Percentiles rank a stretch among this genome's conserved stretches.
Conservation (phyloP, 2,888 invertebrate species). For the Trissolcus japonicus region DNA sequence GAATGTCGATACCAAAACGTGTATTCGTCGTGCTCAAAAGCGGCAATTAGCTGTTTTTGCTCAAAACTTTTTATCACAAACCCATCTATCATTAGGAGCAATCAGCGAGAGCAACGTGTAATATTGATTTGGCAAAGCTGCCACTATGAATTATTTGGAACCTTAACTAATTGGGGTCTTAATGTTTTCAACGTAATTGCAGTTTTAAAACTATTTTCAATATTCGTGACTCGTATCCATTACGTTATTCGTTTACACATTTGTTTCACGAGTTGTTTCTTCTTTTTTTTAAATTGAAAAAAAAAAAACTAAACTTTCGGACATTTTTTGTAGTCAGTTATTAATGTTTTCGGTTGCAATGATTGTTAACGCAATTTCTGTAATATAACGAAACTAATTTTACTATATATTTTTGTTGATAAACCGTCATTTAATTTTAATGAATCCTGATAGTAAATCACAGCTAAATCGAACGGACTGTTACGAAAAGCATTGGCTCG, state of each 20-base stretch:
- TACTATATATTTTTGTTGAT: not conserved
- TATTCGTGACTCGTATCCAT: not conserved
- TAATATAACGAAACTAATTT: not conserved
- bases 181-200: too few relatives aligned
- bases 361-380: not conserved
- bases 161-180: too few relatives aligned
- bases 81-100: slow-evolving; percentile 35
- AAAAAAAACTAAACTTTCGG: too few relatives aligned
- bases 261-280: too few relatives aligned
- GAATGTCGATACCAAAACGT: slow-evolving; percentile 19
- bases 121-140: slow-evolving; percentile 22
- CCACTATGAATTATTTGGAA: slow-evolving; percentile 8
- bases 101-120: slow-evolving; percentile 29
- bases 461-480: slow-evolving; percentile 36
- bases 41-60: slow-evolving; percentile 34
- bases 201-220: slow-evolving; percentile 4
- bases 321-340: too few relatives aligned
- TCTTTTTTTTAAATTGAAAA: too few relatives aligned
- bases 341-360: too few relatives aligned
- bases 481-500: slow-evolving; percentile 16
- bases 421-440: slow-evolving; percentile 23
- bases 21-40: slow-evolving; percentile 14
- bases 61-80: slow-evolving; percentile 32
- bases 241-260: not conserved
- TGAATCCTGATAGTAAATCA: slow-evolving; percentile 10